phyloP scores from a whole-genome alignment of 1,140 invertebrate genomes.

The Musca vetustissima region DNA sequence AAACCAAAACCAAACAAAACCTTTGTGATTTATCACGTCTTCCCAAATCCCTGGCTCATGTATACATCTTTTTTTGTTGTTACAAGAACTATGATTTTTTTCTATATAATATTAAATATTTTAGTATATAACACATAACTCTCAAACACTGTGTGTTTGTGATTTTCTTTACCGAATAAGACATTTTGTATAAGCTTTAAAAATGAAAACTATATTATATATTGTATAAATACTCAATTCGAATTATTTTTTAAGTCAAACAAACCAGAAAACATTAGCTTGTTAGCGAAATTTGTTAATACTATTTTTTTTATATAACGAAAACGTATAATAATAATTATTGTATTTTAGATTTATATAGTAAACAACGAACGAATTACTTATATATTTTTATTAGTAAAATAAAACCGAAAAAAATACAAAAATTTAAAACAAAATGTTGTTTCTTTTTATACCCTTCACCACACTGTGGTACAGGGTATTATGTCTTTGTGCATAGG shows the following conservation, averaged over 20 bases:
- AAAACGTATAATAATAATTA: not conserved
- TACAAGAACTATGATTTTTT: not conserved
- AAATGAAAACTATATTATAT: not conserved
- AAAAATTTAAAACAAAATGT: no score
- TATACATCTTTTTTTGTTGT: not conserved
- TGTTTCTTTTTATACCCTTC: no score
- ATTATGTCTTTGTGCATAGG: no score
- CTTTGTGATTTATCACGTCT: conserved; percentile 15
- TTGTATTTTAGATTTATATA: not conserved
- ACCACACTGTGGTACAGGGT: no score
- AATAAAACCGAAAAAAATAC: no score
- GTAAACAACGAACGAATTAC: no score
- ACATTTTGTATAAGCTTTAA: conserved; percentile 7
- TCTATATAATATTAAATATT: not conserved
- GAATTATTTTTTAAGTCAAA: no score
- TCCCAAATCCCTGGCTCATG: conserved; percentile 5
- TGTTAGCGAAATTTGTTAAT: conserved; percentile 18
- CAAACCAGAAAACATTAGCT: not conserved
- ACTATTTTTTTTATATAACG: not conserved
- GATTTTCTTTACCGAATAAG: not conserved
- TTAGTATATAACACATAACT: not conserved
- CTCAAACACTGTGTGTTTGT: not conserved
- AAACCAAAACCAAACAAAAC: not conserved
- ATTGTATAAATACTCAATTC: not conserved
- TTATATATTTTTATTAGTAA: no score